These are phyloP conservation scores for Platypus cylindrus DNA, from an alignment of 2,888 invertebrate genomes.

Conservation along the genomic window DNA sequence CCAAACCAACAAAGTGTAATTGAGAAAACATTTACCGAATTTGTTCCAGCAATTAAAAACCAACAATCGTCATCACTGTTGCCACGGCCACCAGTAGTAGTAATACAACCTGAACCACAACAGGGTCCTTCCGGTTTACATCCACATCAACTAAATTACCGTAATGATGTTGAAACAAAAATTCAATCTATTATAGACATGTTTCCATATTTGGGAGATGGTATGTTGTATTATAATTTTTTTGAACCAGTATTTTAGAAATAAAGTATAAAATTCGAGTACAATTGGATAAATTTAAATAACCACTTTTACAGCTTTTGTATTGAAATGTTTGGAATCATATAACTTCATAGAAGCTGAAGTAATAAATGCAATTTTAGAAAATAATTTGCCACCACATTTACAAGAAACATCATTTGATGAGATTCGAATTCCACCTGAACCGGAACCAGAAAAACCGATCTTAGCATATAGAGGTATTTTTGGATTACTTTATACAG, in stretches of 20 bases:
- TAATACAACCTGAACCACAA: slow-evolving; percentile 14
- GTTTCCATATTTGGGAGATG: slow-evolving; percentile 71
- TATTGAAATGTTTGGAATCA: slow-evolving; percentile 61
- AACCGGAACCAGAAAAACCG: slow-evolving; percentile 31
- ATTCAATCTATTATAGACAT: slow-evolving; percentile 41
- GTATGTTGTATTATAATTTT: slow-evolving; percentile 22
- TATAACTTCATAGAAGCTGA: slow-evolving; percentile 62
- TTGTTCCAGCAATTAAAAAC: slow-evolving; percentile 25
- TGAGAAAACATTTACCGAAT: too few relatives aligned
- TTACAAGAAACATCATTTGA: slow-evolving; percentile 29
- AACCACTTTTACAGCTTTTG: slow-evolving; percentile 34
- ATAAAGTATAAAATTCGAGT: not conserved
- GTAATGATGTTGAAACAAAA: slow-evolving; percentile 31
- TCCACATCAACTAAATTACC: slow-evolving; percentile 9
- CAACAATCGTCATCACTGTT: too few relatives aligned
- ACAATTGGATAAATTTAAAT: not conserved
- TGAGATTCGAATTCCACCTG: slow-evolving; percentile 46
- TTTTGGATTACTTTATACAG: not conserved
- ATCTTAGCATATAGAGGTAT: slow-evolving; percentile 28
- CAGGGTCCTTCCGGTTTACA: slow-evolving; percentile 12
- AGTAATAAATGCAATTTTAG: slow-evolving; percentile 74
- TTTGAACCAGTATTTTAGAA: not conserved
- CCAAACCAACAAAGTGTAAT: too few relatives aligned
- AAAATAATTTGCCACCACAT: slow-evolving; percentile 50
- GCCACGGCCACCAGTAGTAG: slow-evolving; percentile 16